Base-by-base conservation (phyloP, 1,140 invertebrate genomes). In the Cyclargus thomasi region DNA sequence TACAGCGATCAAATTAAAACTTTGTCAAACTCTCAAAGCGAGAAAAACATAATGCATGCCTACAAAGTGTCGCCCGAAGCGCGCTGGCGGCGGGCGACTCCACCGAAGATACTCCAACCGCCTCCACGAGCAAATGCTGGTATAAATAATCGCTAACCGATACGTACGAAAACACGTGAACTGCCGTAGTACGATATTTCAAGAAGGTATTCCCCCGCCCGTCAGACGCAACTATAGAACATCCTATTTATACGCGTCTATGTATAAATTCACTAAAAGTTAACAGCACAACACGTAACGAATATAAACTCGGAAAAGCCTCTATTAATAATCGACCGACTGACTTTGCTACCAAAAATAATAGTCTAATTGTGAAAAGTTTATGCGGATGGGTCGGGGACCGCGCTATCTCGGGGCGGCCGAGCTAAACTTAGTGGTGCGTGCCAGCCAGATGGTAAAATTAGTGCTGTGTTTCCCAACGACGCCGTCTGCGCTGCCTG, bases 341-440 rank as follows among this genome's bases (percentile, higher is more conserved):
- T 90, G 88, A 88, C 85, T 88, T 90, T 85, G 88, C 86, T 90
- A 90, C 90, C 90, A 89, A 91, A 91, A 91, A 91, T 91, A 91
- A 91, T 91, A 89, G 89, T 91, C 90, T 91, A 91, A 91, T 91
- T 91, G 85, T 88, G 90, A 90, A 89, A 90, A 89, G 85, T 90
- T 90, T 89, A 88, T 90, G 86, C 85, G 84, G 86, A 88, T 88
- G 88, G 86, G 83, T 89, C 86, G 88, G 85, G 87, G 89, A 88
- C 83, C 87, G 83, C 75, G 86, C 89, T 91, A 91, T 91, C 90
- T 91, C 89, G 88, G 88, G 89, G 86, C 85, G 80, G 88, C 23
- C 23, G 23, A 29, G 29, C 90, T 91, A 91, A 88, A 91, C 90
- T 91, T 91, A 91, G 90, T 89, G 89, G 89, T 88, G 87, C 83